Percentiles rank a stretch among this genome's conserved stretches.
These are phyloP conservation scores for Manduca sexta DNA, from an alignment of 1,140 invertebrate genomes.

Conservation along the genomic window DNA sequence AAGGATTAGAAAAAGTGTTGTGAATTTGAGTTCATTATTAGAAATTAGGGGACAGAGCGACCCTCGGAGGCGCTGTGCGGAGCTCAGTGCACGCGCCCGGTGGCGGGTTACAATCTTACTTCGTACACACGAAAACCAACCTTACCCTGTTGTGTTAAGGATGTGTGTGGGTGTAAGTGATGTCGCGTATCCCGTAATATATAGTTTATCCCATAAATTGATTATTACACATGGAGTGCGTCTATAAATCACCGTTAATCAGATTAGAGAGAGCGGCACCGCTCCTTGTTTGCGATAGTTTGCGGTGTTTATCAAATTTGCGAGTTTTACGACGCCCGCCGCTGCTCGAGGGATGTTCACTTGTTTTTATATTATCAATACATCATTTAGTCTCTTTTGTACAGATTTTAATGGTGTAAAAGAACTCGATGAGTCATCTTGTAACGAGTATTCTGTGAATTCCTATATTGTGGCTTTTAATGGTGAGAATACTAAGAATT, in stretches of 20 bases:
- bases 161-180: not conserved
- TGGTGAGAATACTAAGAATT: no score
- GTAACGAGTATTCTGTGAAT: no score
- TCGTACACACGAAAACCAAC: not conserved
- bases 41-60: constrained; percentile 28
- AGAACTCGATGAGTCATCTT: no score
- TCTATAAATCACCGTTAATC: constrained; percentile 49
- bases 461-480: no score
- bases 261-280: constrained; percentile 28
- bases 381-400: not conserved
- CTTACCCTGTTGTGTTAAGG: not conserved
- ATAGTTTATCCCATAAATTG: constrained; percentile 53
- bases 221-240: constrained; percentile 44
- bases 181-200: constrained; percentile 22
- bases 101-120: constrained; percentile 1
- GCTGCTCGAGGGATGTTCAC: not conserved
- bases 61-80: not conserved
- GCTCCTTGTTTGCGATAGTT: constrained; percentile 15
- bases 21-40: constrained; percentile 42
- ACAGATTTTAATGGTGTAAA: no score
- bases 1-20: no score
- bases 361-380: not conserved
- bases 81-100: not conserved
- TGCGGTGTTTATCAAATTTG: constrained; percentile 34
- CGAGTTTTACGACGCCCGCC: not conserved